These are phyloP conservation scores for Illadopsis cleaveri DNA, from an alignment of 2,113 vertebrate genomes.

Conservation along the genomic window DNA sequence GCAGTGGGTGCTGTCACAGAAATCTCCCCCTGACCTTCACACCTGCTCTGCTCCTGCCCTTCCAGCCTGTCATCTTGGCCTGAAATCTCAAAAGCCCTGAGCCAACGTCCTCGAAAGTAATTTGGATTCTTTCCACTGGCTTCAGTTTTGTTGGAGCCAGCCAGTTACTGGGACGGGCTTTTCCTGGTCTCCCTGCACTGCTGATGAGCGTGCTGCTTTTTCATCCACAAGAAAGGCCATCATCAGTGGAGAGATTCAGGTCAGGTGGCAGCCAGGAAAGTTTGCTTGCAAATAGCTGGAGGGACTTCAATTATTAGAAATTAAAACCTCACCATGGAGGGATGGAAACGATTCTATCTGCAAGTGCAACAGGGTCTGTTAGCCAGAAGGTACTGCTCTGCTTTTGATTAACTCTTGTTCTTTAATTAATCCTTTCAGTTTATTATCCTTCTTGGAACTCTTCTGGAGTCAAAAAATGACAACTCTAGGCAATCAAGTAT, in stretches of 20 bases:
- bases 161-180: neutral
- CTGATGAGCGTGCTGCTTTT: rapidly evolving
- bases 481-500: neutral
- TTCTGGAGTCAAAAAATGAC: neutral
- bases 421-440: slow-evolving; percentile 1
- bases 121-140: slow-evolving; percentile 45
- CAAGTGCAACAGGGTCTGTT: neutral
- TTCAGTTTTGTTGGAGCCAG: neutral
- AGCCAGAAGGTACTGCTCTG: neutral
- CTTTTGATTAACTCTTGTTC: neutral
- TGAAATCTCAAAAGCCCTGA: neutral
- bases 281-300: neutral
- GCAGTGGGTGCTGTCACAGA: neutral
- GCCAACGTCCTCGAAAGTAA: neutral
- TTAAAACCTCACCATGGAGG: neutral
- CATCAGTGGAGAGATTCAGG: neutral
- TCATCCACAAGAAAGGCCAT: neutral
- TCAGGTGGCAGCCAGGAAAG: neutral
- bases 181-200: neutral
- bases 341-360: neutral
- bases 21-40: neutral
- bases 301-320: neutral
- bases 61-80: neutral
- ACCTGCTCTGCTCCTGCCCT: neutral
- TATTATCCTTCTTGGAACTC: neutral